Evolutionary conservation across 2,797 vertebrate species (phyloP), one percentile per base, ranked within the genome.

Genomic region (Synanceia verrucosa): DNA sequence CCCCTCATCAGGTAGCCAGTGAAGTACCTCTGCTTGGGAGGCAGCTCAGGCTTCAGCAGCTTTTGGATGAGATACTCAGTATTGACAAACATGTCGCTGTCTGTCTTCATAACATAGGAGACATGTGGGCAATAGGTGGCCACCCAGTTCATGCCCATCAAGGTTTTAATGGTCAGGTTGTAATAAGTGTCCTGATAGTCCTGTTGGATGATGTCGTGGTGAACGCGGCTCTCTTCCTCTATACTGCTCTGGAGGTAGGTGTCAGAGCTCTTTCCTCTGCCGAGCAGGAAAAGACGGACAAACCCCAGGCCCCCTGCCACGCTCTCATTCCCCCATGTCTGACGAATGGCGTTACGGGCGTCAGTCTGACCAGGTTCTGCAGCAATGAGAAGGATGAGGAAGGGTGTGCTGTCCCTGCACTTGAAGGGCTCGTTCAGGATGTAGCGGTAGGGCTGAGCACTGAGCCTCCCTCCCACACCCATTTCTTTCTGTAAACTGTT

Each of bases 81-180:
- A 63, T 99, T 99, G 86, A 99, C 97, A 88, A 99, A 99, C 98
- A 99, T 99, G 90, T 99, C 98, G 3, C 98, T 99, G 92, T 99
- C 98, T 0, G 98, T 99, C 93, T 99, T 99, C 98, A 99, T 99
- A 76, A 99, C 96, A 1, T 99, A 99, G 0, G 91, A 92, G 73
- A 94, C 94, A 0, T 86, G 93, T 8, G 97, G 95, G 85, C 98
- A 99, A 44, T 96, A 93, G 29, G 95, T 96, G 24, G 98, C 95
- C 41, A 99, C 97, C 98, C 98, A 99, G 90, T 98, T 97, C 97
- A 99, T 97, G 51, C 97, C 98, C 98, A 99, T 99, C 12, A 99
- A 90, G 6, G 98, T 99, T 90, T 99, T 99, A 88, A 97, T 97
- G 75, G 98, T 99, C 86, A 99, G 91, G 81, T 99, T 99, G 74